A percentile compares a stretch with the other conserved stretches of the same genome.
Conservation (phyloP, 2,888 invertebrate genomes). For the Empis livida region DNA sequence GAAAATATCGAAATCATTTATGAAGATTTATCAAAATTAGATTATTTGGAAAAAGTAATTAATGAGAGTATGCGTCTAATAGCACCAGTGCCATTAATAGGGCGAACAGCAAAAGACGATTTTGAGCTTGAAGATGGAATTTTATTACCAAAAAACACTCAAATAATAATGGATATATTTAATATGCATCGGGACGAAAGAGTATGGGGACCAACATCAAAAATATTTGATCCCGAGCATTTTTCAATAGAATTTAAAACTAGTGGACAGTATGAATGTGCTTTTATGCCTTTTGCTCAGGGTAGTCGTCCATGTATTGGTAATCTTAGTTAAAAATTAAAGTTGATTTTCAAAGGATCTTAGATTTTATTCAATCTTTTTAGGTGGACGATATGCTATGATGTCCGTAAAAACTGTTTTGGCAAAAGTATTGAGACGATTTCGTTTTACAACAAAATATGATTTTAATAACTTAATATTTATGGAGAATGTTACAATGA, state of each 20-base stretch:
- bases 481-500: not conserved
- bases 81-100: constrained; percentile 28
- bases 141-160: constrained; percentile 24
- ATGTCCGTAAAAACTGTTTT: not conserved
- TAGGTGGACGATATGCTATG: not conserved
- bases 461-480: not conserved
- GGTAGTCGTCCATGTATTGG: constrained; percentile 31
- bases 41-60: constrained; percentile 28
- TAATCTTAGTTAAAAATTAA: constrained; percentile 12
- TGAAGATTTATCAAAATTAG: constrained; percentile 24
- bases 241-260: not conserved
- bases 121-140: constrained; percentile 21
- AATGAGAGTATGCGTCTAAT: constrained; percentile 31
- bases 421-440: not conserved
- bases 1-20: constrained; percentile 11
- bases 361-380: not conserved
- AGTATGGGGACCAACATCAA: constrained; percentile 31
- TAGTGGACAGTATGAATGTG: constrained; percentile 23
- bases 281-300: constrained; percentile 31
- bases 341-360: too few species aligned
- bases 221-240: constrained; percentile 20
- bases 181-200: constrained; percentile 27
- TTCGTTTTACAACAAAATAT: not conserved
- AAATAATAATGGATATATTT: constrained; percentile 27
- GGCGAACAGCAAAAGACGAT: constrained; percentile 22